phyloP scores from a whole-genome alignment of 2,113 vertebrate species.

The Pampusana beccarii region DNA sequence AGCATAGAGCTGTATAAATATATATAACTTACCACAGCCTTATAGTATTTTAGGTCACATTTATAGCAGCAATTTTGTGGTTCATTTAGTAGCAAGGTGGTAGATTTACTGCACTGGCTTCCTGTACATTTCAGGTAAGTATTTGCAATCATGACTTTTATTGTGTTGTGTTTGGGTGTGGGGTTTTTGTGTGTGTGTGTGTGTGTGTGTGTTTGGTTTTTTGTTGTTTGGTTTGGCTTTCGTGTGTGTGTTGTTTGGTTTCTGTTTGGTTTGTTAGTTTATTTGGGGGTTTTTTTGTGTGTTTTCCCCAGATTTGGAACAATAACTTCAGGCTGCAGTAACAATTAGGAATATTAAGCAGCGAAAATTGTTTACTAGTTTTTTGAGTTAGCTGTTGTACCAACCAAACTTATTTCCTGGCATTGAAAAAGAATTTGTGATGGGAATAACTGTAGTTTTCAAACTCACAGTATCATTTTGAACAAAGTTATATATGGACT shows the following conservation, averaged over 20 bases:
- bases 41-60: neutral
- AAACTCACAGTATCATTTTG: neutral
- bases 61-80: neutral
- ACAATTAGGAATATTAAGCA: neutral
- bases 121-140: neutral
- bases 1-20: neutral
- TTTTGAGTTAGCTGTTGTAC: neutral
- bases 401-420: neutral
- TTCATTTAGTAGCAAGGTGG: neutral
- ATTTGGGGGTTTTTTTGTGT: no score
- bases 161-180: no score
- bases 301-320: accelerated
- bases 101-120: neutral
- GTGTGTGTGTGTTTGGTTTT: no score
- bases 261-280: no score
- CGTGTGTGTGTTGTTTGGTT: no score
- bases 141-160: neutral
- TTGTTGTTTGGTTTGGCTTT: no score
- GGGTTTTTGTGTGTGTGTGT: no score
- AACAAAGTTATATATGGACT: neutral
- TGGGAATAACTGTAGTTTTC: neutral
- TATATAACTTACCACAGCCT: neutral
- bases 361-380: neutral
- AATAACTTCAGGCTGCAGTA: neutral
- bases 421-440: neutral